Evolutionary conservation across 2,113 vertebrate genomes (phyloP).

Genomic region (Hylia prasina): DNA sequence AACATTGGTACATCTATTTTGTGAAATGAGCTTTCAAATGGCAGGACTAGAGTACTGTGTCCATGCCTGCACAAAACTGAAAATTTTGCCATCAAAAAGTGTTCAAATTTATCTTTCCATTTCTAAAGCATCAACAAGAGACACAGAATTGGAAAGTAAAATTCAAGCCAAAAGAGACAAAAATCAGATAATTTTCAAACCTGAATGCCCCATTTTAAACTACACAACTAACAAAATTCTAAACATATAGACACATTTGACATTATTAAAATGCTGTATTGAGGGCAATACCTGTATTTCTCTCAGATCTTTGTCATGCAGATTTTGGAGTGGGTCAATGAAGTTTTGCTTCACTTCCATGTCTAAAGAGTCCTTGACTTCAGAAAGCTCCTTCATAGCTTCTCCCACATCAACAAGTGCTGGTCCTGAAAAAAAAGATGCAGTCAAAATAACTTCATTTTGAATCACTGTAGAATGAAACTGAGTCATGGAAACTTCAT

Average conservation of each 20-base stretch:
- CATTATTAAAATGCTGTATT: not conserved
- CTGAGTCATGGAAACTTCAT: not conserved
- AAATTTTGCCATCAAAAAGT: not conserved
- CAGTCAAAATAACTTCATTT: not conserved
- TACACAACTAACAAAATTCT: not conserved
- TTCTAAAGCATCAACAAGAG: not conserved
- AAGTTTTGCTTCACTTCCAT: slow-evolving; percentile 99
- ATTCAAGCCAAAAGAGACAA: not conserved
- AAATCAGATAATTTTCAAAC: not conserved
- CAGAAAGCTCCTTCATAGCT: slow-evolving; percentile 90
- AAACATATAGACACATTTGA: not conserved
- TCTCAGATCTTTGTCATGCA: slow-evolving; percentile 96
- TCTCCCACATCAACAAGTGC: slow-evolving; percentile 91
- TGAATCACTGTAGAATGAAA: not conserved
- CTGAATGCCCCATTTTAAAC: not conserved
- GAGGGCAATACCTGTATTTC: slow-evolving; percentile 86
- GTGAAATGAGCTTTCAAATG: not conserved
- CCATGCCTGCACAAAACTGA: not conserved
- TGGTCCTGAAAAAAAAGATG: slow-evolving; percentile 72
- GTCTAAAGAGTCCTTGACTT: slow-evolving; percentile 96
- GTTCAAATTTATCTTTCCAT: not conserved
- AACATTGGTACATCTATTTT: not conserved
- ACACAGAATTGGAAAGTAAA: not conserved
- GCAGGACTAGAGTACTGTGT: not conserved
- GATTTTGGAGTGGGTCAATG: slow-evolving; percentile 94